Percentiles rank a stretch among this genome's conserved stretches.
Evolutionary conservation across 1,140 invertebrate species (phyloP).

Genomic region (Lordiphosa mommai): DNA sequence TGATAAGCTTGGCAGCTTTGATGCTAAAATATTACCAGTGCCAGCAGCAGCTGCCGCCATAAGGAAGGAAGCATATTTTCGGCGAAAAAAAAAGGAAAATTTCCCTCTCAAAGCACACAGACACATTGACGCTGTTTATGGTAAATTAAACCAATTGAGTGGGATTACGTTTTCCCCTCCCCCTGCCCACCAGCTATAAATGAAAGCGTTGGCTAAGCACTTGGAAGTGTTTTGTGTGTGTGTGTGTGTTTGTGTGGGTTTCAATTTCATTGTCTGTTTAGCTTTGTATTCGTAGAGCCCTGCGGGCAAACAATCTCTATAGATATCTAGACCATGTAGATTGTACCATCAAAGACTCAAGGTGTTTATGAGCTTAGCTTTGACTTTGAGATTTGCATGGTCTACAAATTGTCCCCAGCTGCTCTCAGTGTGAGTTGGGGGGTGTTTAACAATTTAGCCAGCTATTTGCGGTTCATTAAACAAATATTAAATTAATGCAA

Average conservation of each 20-base stretch:
- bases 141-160: constrained; percentile 75
- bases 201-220: constrained; percentile 3
- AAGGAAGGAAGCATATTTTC: constrained; percentile 46
- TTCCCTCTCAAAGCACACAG: constrained; percentile 22
- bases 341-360: constrained; percentile 48
- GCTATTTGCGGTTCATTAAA: constrained; percentile 58
- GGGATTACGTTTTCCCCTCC: constrained; percentile 39
- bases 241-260: constrained; percentile 47
- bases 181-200: neutral
- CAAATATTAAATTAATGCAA: constrained; percentile 64
- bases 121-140: constrained; percentile 64
- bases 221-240: constrained; percentile 25
- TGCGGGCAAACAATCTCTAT: constrained; percentile 43
- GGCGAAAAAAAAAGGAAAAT: constrained; percentile 32
- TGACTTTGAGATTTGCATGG: constrained; percentile 53
- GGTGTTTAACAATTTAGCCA: constrained; percentile 10
- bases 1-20: constrained; percentile 47
- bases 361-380: constrained; percentile 62
- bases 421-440: too few species aligned
- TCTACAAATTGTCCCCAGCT: constrained; percentile 28
- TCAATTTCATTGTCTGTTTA: constrained; percentile 57
- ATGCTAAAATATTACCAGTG: constrained; percentile 50
- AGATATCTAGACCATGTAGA: constrained; percentile 7
- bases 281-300: constrained; percentile 32
- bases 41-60: constrained; percentile 18